Evolutionary conservation across 2,888 invertebrate species (phyloP), one percentile per base, ranked within the genome.

Genomic region (Aleiodes testaceus): DNA sequence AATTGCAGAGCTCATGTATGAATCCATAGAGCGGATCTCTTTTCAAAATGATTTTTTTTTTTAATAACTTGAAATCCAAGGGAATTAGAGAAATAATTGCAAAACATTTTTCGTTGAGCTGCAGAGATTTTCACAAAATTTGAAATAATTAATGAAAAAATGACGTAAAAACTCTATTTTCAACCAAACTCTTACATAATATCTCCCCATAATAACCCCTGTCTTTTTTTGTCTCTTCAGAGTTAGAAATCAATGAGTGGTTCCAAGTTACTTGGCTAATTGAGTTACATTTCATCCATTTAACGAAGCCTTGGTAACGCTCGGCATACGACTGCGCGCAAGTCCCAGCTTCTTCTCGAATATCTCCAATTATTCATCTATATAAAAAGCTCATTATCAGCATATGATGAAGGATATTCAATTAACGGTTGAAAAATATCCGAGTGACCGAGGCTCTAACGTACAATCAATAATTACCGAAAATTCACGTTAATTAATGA

Each of bases 251-350:
- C 59, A 59, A 59, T 59, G 59, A 59, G 16, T 14, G 14, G 26
- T 36, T 36, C 36, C 18, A 36, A 42, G 36, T 42, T 42, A 59
- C 36, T 12, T 73, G 72, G 70, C 79, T 85, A 85, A 86, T 86
- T 79, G 72, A 85, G 85, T 86, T 86, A 77, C 75, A 78, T 3
- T 80, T 80, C 72, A 86, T 86, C 86, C 84, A 63, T 78, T 86
- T 86, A 86, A 77, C 77, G 86, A 85, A 86, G 84, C 86, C 84
- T 75, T 77, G 78, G 59, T 72, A 66, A 63, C 70, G 42, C 72
- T 75, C 74, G 74, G 2, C 9, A 36, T 3, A 36, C 36, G 36
- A 9, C 63, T 69, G 74, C 69, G 68, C 72, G 70, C 72, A 70
- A 74, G 73, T 78, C 76, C 73, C 76, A 69, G 65, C 73, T 67